These are phyloP conservation scores for Globicephala melas DNA, from an alignment of 2,113 vertebrate genomes.

Conservation along the genomic window DNA sequence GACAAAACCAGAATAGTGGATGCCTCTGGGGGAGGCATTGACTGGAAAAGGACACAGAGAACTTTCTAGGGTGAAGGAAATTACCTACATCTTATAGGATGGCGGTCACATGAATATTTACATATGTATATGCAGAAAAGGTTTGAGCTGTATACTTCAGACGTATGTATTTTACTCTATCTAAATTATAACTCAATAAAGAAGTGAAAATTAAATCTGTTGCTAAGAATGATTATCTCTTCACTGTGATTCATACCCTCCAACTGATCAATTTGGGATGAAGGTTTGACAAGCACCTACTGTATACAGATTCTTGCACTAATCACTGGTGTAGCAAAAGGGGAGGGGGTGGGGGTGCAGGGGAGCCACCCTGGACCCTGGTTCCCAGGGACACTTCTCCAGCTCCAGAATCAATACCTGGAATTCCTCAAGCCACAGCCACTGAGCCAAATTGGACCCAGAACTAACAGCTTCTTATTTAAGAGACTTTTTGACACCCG, in stretches of 20 bases:
- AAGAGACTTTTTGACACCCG: neutral
- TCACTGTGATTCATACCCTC: neutral
- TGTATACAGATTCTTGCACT: neutral
- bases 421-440: constrained; percentile 35
- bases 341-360: accelerated
- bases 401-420: constrained; percentile 12
- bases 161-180: neutral
- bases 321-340: neutral
- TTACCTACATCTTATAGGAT: neutral
- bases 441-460: neutral
- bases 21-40: neutral
- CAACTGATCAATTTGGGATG: neutral
- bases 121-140: neutral
- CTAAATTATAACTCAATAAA: neutral
- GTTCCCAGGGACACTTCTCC: neutral
- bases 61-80: neutral
- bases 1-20: neutral
- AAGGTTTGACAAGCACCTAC: neutral
- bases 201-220: neutral
- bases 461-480: neutral
- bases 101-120: neutral
- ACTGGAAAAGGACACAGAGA: neutral
- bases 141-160: neutral
- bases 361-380: neutral
- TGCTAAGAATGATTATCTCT: neutral